Percentiles rank a stretch among this genome's conserved stretches.
These are phyloP conservation scores for Murina feae DNA, from an alignment of 2,113 vertebrate genomes.

Conservation along the genomic window DNA sequence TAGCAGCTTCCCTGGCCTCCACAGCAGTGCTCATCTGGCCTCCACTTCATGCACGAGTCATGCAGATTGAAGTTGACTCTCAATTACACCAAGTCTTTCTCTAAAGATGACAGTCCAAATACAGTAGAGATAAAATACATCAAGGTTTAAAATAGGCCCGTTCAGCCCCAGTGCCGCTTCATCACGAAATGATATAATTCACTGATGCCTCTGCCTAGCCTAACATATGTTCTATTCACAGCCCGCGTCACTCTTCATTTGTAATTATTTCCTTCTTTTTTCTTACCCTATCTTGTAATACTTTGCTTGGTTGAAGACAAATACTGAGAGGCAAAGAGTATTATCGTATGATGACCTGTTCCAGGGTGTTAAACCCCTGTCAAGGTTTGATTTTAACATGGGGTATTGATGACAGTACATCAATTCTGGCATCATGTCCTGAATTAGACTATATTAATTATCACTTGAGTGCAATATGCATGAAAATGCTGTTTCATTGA, in stretches of 20 bases:
- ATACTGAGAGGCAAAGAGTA: constrained; percentile 87
- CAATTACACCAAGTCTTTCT: constrained; percentile 91
- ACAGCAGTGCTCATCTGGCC: constrained; percentile 77
- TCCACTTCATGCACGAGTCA: constrained; percentile 84
- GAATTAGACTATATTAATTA: constrained; percentile 90
- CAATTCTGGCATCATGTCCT: constrained; percentile 86
- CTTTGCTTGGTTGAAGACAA: constrained; percentile 89
- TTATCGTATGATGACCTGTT: constrained; percentile 90
- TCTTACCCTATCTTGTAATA: constrained; percentile 84
- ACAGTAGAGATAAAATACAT: constrained; percentile 93
- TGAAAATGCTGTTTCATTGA: constrained; percentile 85
- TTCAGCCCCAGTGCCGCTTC: constrained; percentile 94
- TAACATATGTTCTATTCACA: constrained; percentile 97
- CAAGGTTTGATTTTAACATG: constrained; percentile 87
- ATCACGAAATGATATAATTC: constrained; percentile 91
- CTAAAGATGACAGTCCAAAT: constrained; percentile 93
- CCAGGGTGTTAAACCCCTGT: constrained; percentile 89
- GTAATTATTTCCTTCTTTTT: constrained; percentile 88
- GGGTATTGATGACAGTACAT: constrained; percentile 87
- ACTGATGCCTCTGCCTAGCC: constrained; percentile 85
- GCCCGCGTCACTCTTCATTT: constrained; percentile 94
- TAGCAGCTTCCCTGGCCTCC: constrained; percentile 80
- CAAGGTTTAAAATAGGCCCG: constrained; percentile 95
- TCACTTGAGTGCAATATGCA: constrained; percentile 82
- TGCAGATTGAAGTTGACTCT: constrained; percentile 93